Conservation (phyloP, 2,797 vertebrate genomes). For the Myiothlypis chrysogaster region DNA sequence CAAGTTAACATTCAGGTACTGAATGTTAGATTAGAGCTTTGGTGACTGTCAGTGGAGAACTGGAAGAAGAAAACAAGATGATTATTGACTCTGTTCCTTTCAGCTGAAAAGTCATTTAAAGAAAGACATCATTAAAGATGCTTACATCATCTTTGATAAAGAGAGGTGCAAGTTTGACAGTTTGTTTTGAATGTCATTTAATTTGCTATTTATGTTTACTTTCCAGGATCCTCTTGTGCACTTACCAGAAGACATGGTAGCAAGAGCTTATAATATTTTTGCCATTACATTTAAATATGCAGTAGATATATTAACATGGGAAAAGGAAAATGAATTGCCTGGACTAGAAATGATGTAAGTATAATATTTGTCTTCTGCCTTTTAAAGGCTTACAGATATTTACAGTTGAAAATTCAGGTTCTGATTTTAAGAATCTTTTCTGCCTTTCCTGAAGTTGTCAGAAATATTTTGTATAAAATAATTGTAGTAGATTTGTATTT, state of each 20-base stretch:
- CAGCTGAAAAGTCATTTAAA: not conserved
- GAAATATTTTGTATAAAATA: not conserved
- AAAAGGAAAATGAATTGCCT: constrained; percentile 88
- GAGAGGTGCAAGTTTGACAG: not conserved
- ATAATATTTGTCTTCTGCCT: not conserved
- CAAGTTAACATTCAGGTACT: not conserved
- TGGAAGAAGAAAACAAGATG: not conserved
- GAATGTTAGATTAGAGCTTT: not conserved
- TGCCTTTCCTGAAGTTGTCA: not conserved
- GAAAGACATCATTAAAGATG: not conserved
- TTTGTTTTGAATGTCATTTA: not conserved
- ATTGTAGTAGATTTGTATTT: not conserved
- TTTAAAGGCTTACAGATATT: not conserved
- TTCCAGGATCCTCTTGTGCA: constrained; percentile 89
- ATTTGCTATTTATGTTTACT: not conserved
- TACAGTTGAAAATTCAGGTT: not conserved
- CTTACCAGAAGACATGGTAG: constrained; percentile 87
- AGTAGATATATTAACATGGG: constrained; percentile 94
- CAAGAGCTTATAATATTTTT: constrained; percentile 88
- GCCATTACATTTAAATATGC: constrained; percentile 91
- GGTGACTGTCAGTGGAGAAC: not conserved
- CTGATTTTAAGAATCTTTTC: not conserved
- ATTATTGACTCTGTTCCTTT: not conserved
- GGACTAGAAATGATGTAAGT: constrained; percentile 87
- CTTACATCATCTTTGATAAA: not conserved